Conservation (phyloP, 2,797 vertebrate genomes). For the Psittacula echo region DNA sequence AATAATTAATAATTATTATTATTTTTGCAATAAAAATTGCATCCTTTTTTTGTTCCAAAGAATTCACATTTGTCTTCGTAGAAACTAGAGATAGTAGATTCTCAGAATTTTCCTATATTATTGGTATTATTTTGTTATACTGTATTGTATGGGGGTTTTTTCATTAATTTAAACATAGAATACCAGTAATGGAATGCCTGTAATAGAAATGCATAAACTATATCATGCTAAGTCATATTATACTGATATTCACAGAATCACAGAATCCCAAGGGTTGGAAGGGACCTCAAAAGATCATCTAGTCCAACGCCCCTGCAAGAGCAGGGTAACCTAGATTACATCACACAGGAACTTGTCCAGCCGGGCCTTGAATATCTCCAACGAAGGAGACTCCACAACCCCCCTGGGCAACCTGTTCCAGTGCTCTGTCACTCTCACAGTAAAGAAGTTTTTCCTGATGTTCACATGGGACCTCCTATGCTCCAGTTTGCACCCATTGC, state of each 20-base stretch:
- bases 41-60: neutral
- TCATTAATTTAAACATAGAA: neutral
- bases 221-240: neutral
- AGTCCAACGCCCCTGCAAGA: no score
- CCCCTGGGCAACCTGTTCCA: no score
- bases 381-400: no score
- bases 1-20: neutral
- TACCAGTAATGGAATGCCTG: fast-evolving
- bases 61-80: neutral
- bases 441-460: no score
- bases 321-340: no score
- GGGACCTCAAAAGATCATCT: no score
- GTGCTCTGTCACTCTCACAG: no score
- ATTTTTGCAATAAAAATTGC: neutral
- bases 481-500: no score
- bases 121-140: neutral
- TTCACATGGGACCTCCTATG: no score
- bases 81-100: neutral
- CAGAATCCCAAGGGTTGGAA: no score
- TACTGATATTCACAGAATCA: neutral
- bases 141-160: neutral
- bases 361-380: no score
- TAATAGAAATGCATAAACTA: neutral
- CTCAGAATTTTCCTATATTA: neutral
- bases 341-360: no score